phyloP scores from a whole-genome alignment of 2,888 invertebrate genomes.

The Andrena minutula region DNA sequence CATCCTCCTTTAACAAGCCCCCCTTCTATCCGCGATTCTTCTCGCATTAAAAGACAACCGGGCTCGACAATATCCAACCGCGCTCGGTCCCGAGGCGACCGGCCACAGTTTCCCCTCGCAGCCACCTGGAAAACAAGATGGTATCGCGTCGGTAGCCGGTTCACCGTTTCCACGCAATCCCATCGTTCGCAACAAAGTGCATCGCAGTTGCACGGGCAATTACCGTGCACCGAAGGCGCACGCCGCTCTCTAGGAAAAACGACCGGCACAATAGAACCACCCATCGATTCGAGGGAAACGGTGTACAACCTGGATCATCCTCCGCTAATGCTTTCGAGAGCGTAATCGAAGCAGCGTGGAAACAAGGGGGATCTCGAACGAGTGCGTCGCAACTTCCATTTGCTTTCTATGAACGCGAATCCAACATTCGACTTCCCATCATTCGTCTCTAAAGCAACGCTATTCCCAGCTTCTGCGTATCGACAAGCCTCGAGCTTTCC shows the following conservation, averaged over 20 bases:
- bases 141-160: conserved; percentile 34
- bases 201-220: conserved; percentile 54
- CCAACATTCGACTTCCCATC: not conserved
- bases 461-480: conserved; percentile 18
- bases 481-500: conserved; percentile 16
- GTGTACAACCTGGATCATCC: too few species aligned
- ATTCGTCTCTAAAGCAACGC: not conserved
- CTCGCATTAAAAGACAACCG: conserved; percentile 25
- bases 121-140: conserved; percentile 48
- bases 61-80: not conserved
- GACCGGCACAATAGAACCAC: conserved; percentile 31
- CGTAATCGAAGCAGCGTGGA: too few species aligned
- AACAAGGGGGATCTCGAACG: too few species aligned
- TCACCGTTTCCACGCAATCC: conserved; percentile 49
- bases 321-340: too few species aligned
- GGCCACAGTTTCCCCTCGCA: conserved; percentile 11
- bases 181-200: conserved; percentile 55
- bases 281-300: conserved; percentile 22
- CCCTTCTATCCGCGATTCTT: conserved; percentile 8
- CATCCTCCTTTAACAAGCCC: conserved; percentile 28
- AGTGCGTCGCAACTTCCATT: too few species aligned
- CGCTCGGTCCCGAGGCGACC: not conserved
- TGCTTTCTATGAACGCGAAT: conserved; percentile 1
- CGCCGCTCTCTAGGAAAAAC: conserved; percentile 16
- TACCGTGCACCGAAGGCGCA: conserved; percentile 28